These are phyloP conservation scores for Clusia tigrina DNA, from an alignment of 2,888 invertebrate genomes.

Conservation along the genomic window DNA sequence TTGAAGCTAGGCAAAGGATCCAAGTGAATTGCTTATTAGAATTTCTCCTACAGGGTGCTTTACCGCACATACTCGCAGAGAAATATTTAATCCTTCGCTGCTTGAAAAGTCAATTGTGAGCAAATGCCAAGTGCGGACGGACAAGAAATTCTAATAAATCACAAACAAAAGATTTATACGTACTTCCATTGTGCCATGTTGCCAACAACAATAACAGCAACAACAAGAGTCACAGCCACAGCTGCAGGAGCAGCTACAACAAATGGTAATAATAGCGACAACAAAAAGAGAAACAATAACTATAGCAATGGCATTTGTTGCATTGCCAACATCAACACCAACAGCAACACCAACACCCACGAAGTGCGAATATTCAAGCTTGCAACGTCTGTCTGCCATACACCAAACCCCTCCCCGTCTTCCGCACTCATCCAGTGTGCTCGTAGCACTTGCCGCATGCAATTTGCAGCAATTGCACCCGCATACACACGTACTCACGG, in stretches of 20 bases:
- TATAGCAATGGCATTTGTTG: conserved; percentile 27
- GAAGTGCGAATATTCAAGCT: neutral
- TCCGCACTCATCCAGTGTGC: too few relatives aligned
- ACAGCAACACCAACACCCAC: neutral
- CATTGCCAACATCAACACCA: neutral
- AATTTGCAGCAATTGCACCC: neutral
- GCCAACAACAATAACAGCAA: conserved; percentile 22
- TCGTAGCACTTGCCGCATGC: too few relatives aligned
- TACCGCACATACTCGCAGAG: neutral
- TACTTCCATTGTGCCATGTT: too few relatives aligned
- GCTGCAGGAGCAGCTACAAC: too few relatives aligned
- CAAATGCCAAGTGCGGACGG: neutral
- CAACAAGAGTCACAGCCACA: too few relatives aligned
- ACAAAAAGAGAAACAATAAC: too few relatives aligned
- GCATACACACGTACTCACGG: neutral
- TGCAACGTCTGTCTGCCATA: neutral
- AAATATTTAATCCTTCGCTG: neutral
- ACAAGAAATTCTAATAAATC: conserved; percentile 25
- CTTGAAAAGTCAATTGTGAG: conserved; percentile 11
- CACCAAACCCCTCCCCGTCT: too few relatives aligned
- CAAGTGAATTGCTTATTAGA: too few relatives aligned
- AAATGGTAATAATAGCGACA: too few relatives aligned
- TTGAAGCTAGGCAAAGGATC: neutral
- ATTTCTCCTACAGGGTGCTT: neutral
- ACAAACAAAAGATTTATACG: conserved; percentile 25